phyloP scores from a whole-genome alignment of 2,113 vertebrate genomes.

The Ia io region DNA sequence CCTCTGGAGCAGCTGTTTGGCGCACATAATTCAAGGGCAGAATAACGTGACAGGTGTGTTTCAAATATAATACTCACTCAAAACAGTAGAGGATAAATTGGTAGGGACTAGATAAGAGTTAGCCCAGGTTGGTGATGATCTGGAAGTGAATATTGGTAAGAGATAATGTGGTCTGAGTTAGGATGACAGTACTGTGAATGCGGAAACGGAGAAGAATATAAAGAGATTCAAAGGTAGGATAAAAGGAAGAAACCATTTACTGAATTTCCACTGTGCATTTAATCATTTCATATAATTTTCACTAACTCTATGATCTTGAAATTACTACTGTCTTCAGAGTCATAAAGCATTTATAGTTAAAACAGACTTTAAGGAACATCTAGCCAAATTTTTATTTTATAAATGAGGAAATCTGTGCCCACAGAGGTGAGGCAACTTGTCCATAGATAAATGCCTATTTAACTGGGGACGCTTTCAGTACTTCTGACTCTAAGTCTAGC shows the following conservation, averaged over 20 bases:
- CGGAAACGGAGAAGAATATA: neutral
- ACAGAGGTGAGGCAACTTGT: neutral
- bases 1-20: neutral
- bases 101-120: neutral
- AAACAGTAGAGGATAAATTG: neutral
- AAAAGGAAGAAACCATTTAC: neutral
- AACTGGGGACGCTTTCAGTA: neutral
- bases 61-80: neutral
- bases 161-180: neutral
- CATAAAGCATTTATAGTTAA: neutral
- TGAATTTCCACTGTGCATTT: neutral
- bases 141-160: neutral
- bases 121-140: neutral
- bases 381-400: neutral
- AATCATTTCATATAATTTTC: neutral
- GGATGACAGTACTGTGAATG: neutral
- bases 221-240: neutral
- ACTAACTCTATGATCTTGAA: neutral
- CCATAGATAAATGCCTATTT: neutral
- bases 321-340: neutral
- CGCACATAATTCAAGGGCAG: neutral
- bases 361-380: neutral
- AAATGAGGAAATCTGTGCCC: neutral
- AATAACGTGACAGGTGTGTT: neutral
- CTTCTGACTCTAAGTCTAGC: neutral